Evolutionary conservation across 2,113 vertebrate species (phyloP).

Genomic region (Trematomus loennbergii): DNA sequence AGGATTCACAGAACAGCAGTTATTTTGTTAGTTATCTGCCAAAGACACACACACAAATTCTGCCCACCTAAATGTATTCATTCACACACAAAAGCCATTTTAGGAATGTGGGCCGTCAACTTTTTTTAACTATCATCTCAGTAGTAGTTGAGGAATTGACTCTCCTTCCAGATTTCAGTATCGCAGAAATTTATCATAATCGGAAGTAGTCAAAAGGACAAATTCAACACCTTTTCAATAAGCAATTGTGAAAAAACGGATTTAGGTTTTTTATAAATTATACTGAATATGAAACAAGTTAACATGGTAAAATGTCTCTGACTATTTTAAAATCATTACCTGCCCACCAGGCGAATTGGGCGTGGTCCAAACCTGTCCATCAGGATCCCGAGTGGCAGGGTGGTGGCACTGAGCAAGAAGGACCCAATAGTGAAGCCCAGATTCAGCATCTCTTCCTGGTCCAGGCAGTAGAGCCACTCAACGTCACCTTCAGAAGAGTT

Average conservation of each 20-base stretch:
- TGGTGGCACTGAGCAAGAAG: slow-evolving; percentile 91
- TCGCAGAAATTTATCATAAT: neutral
- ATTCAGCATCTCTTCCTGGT: slow-evolving; percentile 92
- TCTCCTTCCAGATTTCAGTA: neutral
- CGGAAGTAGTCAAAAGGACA: neutral
- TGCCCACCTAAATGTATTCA: slow-evolving; percentile 16
- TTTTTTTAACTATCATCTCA: slow-evolving; percentile 1
- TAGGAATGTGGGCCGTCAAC: slow-evolving; percentile 51
- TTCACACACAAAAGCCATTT: neutral
- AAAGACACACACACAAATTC: neutral
- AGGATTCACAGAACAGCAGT: neutral
- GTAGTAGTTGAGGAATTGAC: neutral
- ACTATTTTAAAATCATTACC: slow-evolving; percentile 75
- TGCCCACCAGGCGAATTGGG: slow-evolving; percentile 88
- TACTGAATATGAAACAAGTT: neutral
- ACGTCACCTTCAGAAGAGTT: slow-evolving; percentile 18
- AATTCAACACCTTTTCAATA: neutral
- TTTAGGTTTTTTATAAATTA: neutral
- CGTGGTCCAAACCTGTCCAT: slow-evolving; percentile 92
- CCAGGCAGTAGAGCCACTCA: slow-evolving; percentile 81
- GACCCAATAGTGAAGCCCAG: slow-evolving; percentile 93
- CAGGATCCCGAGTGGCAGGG: slow-evolving; percentile 90
- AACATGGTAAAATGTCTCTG: neutral
- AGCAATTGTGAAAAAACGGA: neutral
- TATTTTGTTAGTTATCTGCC: neutral